Conservation (phyloP, 2,113 vertebrate genomes). For the Crotalus helleri region DNA sequence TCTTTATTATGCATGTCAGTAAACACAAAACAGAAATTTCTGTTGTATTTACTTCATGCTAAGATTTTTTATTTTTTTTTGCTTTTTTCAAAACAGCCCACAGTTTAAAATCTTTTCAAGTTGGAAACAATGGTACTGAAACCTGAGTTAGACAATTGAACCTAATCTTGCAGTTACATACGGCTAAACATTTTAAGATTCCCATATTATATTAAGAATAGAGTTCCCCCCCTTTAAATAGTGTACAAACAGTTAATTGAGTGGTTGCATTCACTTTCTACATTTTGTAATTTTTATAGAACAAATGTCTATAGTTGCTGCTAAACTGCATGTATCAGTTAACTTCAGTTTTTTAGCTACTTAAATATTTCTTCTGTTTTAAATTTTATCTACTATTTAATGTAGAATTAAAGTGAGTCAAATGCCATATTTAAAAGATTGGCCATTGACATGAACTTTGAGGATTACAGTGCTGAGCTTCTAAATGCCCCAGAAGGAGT, state of each 20-base stretch:
- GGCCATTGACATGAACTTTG: slow-evolving; percentile 48
- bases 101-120: not conserved
- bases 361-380: not conserved
- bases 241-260: not conserved
- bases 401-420: slow-evolving; percentile 26
- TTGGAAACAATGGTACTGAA: not conserved
- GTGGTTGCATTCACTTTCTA: not conserved
- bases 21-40: not conserved
- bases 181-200: not conserved
- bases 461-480: slow-evolving; percentile 67
- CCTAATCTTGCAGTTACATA: not conserved
- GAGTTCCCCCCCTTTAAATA: not conserved
- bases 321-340: no score
- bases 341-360: not conserved
- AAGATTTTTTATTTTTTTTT: not conserved
- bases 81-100: not conserved
- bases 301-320: not conserved
- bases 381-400: not conserved
- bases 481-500: slow-evolving; percentile 64
- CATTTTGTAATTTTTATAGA: not conserved
- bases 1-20: not conserved
- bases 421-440: slow-evolving; percentile 56
- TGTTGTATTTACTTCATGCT: not conserved
- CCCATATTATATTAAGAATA: not conserved
- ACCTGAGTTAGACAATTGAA: not conserved